Conservation (phyloP, 2,888 invertebrate species). For the Heterodera filipjevi region DNA sequence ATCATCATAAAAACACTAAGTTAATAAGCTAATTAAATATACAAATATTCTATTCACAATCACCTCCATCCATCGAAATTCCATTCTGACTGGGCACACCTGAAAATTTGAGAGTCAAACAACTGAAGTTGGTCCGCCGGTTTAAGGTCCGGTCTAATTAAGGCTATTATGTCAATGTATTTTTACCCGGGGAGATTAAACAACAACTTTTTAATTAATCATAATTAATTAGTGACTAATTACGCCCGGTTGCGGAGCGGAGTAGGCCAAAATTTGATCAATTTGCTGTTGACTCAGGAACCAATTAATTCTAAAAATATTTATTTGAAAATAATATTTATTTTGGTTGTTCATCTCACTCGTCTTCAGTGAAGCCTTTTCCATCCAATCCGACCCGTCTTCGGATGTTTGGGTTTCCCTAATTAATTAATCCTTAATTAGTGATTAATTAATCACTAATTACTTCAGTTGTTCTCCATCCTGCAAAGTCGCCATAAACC, state of each 20-base stretch:
- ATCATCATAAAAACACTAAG: too few relatives aligned
- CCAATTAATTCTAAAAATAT: conserved; percentile 18
- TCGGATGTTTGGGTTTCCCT: conserved; percentile 16
- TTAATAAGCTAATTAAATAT: too few relatives aligned
- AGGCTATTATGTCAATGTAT: too few relatives aligned
- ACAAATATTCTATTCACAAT: too few relatives aligned
- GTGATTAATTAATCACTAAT: not conserved
- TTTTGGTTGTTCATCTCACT: not conserved
- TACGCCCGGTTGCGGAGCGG: conserved; percentile 46
- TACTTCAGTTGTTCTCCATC: conserved; percentile 20
- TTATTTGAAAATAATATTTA: not conserved
- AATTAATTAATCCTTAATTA: not conserved
- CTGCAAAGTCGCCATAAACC: conserved; percentile 58
- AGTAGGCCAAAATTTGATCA: conserved; percentile 50
- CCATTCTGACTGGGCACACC: not conserved
- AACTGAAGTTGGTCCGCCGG: too few relatives aligned
- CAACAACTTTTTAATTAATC: too few relatives aligned
- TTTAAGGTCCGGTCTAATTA: too few relatives aligned
- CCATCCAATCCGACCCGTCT: not conserved
- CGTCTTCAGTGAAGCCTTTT: conserved; percentile 1
- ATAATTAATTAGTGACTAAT: too few relatives aligned
- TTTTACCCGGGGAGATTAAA: too few relatives aligned
- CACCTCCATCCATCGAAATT: conserved; percentile 2
- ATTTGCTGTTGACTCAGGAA: conserved; percentile 44
- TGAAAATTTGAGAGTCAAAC: too few relatives aligned